A percentile compares a stretch with the other conserved stretches of the same genome.
phyloP scores from a whole-genome alignment of 2,797 vertebrate genomes.

The Yasuhikotakia modesta region DNA sequence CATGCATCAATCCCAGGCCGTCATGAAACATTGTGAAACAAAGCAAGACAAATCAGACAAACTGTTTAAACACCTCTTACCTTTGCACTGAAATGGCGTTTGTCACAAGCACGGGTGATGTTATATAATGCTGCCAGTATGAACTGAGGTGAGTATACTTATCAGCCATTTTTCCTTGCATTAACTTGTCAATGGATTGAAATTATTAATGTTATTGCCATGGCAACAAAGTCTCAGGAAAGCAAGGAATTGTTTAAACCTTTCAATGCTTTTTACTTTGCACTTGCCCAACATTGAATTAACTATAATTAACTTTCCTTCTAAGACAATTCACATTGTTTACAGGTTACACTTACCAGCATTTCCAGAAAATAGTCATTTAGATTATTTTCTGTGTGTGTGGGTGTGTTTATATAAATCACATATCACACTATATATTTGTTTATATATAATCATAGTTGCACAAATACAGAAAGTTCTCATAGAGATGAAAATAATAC shows the following conservation, averaged over 20 bases:
- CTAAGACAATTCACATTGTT: not conserved
- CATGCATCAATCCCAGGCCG: slow-evolving; percentile 31
- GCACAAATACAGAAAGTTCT: too few relatives aligned
- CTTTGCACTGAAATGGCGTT: slow-evolving; percentile 87
- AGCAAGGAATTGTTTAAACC: not conserved
- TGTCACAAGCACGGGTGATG: slow-evolving; percentile 91
- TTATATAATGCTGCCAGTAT: slow-evolving; percentile 95
- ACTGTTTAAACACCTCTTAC: slow-evolving; percentile 71
- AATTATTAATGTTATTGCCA: slow-evolving; percentile 8
- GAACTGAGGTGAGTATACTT: slow-evolving; percentile 94
- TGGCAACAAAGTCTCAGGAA: not conserved
- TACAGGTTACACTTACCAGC: not conserved
- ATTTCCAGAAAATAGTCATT: too few relatives aligned
- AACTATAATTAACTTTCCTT: not conserved
- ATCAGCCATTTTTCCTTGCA: slow-evolving; percentile 99
- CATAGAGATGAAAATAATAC: not conserved
- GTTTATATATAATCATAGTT: not conserved
- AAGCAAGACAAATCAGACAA: slow-evolving; percentile 4
- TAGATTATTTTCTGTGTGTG: too few relatives aligned
- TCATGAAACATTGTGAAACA: slow-evolving; percentile 36
- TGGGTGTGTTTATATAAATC: not conserved
- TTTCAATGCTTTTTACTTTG: not conserved
- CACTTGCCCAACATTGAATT: not conserved
- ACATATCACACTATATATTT: not conserved
- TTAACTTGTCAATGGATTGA: slow-evolving; percentile 75